These are phyloP conservation scores for Colostygia pectinataria DNA, from an alignment of 2,888 invertebrate species.

Conservation along the genomic window DNA sequence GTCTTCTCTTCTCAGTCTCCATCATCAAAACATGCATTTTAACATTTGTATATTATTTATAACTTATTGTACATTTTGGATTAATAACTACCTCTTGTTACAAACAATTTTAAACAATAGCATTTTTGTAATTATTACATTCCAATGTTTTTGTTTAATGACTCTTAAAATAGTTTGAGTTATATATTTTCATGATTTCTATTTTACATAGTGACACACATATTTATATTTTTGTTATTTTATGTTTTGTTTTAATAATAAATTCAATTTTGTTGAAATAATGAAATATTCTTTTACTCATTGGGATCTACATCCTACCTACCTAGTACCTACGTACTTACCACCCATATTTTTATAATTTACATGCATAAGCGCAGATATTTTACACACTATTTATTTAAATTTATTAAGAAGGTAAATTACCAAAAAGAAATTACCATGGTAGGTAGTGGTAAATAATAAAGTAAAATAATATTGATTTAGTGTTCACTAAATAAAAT, in stretches of 20 bases:
- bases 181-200: constrained; percentile 28
- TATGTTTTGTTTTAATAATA: constrained; percentile 31
- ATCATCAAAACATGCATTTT: constrained; percentile 28
- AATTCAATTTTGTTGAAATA: constrained; percentile 31
- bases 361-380: too few relatives aligned
- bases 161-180: constrained; percentile 12
- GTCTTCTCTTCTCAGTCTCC: constrained; percentile 15
- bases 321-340: too few relatives aligned
- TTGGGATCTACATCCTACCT: too few relatives aligned
- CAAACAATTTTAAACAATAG: constrained; percentile 27
- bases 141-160: constrained; percentile 29
- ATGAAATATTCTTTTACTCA: not conserved
- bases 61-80: constrained; percentile 4
- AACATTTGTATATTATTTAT: constrained; percentile 11
- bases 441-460: too few relatives aligned
- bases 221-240: constrained; percentile 23
- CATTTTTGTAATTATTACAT: constrained; percentile 32
- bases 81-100: constrained; percentile 9
- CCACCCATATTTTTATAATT: too few relatives aligned
- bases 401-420: too few relatives aligned
- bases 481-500: too few relatives aligned
- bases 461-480: too few relatives aligned
- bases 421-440: too few relatives aligned
- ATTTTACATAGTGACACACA: constrained; percentile 24
- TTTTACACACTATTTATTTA: too few relatives aligned